Percentiles rank a stretch among this genome's conserved stretches.
These are phyloP conservation scores for Pseudolycoriella hygida DNA, from an alignment of 2,888 invertebrate species.

Conservation along the genomic window DNA sequence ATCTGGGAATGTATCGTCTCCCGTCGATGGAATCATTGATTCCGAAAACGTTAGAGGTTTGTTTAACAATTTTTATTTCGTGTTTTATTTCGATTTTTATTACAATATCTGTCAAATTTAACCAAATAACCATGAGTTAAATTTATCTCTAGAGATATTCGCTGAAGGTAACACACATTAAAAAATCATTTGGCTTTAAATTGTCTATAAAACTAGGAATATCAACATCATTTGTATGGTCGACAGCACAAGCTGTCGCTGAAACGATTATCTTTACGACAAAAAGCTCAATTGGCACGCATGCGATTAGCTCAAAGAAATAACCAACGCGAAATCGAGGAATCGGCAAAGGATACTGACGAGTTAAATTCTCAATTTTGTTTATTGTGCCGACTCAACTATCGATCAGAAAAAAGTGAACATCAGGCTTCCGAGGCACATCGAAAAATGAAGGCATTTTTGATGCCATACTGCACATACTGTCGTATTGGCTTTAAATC, in stretches of 20 bases:
- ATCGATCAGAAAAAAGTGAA: constrained; percentile 53
- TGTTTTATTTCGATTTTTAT: too few species aligned
- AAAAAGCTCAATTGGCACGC: constrained; percentile 52
- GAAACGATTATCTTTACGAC: constrained; percentile 53
- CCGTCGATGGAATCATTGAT: too few species aligned
- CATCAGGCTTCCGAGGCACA: constrained; percentile 68
- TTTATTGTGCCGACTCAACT: constrained; percentile 55
- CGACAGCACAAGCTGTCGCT: constrained; percentile 54
- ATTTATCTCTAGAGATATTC: too few species aligned
- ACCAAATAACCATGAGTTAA: too few species aligned
- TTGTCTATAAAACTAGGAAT: constrained; percentile 32
- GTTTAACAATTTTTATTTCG: too few species aligned
- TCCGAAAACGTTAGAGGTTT: too few species aligned
- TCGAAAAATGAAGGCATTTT: constrained; percentile 67
- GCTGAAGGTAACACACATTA: too few species aligned
- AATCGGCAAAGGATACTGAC: constrained; percentile 40
- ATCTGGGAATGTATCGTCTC: too few species aligned
- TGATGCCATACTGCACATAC: constrained; percentile 64
- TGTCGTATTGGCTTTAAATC: constrained; percentile 64
- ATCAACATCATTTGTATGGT: constrained; percentile 53
- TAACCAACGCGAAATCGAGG: constrained; percentile 62
- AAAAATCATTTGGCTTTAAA: too few species aligned
- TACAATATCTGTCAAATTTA: too few species aligned
- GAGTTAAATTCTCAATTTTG: constrained; percentile 49
- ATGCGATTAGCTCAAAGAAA: constrained; percentile 67